phyloP scores from a whole-genome alignment of 2,797 vertebrate species.

The Platalea minor region DNA sequence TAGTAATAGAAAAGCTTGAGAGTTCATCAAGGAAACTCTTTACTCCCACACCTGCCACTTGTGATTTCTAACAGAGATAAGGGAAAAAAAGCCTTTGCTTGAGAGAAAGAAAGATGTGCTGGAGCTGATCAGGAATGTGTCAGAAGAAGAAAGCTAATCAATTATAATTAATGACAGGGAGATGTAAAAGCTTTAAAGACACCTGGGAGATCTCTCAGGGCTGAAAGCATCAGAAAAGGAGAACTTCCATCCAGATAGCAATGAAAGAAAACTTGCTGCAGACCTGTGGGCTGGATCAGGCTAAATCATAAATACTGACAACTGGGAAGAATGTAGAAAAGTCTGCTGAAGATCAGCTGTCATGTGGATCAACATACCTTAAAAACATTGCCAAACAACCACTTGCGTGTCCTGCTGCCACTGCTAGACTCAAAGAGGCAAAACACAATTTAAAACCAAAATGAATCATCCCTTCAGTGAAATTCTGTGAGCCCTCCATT shows the following conservation, averaged over 20 bases:
- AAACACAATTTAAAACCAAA: not conserved
- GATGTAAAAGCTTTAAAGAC: not conserved
- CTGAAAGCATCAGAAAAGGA: not conserved
- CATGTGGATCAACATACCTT: not conserved
- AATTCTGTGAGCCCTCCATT: not conserved
- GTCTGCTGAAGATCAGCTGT: not conserved
- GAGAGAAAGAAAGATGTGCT: not conserved
- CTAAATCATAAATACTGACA: not conserved
- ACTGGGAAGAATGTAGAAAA: not conserved
- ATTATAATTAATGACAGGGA: not conserved
- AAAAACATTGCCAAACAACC: not conserved
- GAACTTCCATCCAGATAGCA: not conserved
- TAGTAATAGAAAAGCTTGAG: conserved; percentile 2
- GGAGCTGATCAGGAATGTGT: not conserved
- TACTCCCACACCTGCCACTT: not conserved
- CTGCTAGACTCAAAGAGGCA: not conserved
- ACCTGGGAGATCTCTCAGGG: not conserved
- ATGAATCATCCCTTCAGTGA: not conserved
- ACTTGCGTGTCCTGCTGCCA: not conserved
- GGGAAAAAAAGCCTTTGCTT: not conserved
- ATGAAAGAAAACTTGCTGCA: not conserved
- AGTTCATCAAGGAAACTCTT: not conserved
- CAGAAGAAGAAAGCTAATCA: conserved; percentile 33
- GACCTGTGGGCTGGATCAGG: not conserved
- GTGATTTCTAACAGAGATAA: conserved; percentile 2